Conservation (phyloP, 2,797 vertebrate species). For the Karalla daura region DNA sequence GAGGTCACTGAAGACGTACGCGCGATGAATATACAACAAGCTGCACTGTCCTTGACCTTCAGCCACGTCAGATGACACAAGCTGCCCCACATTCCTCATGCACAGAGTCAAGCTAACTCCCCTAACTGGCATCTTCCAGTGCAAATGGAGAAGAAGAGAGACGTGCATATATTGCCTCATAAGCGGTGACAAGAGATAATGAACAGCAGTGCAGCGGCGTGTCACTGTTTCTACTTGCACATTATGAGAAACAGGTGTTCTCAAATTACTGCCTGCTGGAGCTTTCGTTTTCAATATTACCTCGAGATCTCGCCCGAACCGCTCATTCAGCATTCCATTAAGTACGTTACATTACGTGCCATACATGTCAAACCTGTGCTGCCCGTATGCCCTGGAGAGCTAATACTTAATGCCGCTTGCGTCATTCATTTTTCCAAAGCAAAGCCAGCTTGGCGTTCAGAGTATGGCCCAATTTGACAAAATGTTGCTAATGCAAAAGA, state of each 20-base stretch:
- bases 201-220: slow-evolving; percentile 20
- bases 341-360: not conserved
- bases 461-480: not conserved
- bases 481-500: not conserved
- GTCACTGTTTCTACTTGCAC: slow-evolving; percentile 1
- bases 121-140: slow-evolving; percentile 1
- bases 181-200: slow-evolving; percentile 20
- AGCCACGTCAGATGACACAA: not conserved
- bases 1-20: slow-evolving; percentile 1
- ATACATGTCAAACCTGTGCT: not conserved
- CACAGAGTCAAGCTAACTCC: not conserved
- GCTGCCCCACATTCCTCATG: not conserved
- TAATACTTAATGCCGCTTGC: not conserved
- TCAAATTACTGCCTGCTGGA: slow-evolving; percentile 40
- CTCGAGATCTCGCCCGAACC: slow-evolving; percentile 11
- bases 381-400: not conserved
- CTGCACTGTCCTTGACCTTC: slow-evolving; percentile 16
- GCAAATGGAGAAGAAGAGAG: not conserved
- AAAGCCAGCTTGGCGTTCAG: not conserved
- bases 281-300: slow-evolving; percentile 51
- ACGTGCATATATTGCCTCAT: slow-evolving; percentile 17
- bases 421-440: not conserved
- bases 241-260: slow-evolving; percentile 57
- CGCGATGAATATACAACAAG: slow-evolving; percentile 9
- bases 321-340: slow-evolving; percentile 26